A percentile compares a stretch with the other conserved stretches of the same genome.
Conservation (phyloP, 1,140 invertebrate species). For the Heterodera schachtii region DNA sequence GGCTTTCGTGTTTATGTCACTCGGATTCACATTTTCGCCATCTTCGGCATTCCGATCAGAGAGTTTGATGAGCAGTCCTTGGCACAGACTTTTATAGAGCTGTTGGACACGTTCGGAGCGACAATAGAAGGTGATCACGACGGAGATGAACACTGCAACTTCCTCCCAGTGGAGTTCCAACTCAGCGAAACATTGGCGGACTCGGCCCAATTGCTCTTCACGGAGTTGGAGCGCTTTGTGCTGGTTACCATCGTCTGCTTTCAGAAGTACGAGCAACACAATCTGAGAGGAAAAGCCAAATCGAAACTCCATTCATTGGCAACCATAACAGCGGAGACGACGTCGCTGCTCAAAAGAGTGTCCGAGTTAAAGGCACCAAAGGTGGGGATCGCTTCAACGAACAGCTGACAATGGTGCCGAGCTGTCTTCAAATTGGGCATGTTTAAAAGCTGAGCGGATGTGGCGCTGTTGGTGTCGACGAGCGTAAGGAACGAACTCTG, state of each 20-base stretch:
- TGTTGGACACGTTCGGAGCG: background rate
- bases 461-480: background rate
- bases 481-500: background rate
- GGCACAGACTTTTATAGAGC: background rate
- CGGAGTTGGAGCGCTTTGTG: background rate
- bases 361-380: background rate
- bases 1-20: background rate
- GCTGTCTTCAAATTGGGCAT: background rate
- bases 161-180: background rate
- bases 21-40: constrained; percentile 22
- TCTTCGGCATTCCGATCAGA: constrained; percentile 6
- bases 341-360: background rate
- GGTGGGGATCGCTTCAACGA: background rate
- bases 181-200: background rate
- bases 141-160: constrained; percentile 9
- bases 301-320: background rate
- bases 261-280: background rate
- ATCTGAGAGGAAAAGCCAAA: background rate
- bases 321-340: background rate
- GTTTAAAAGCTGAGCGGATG: background rate
- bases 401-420: background rate
- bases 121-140: background rate
- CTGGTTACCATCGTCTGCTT: background rate
- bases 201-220: background rate
- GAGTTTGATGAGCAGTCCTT: background rate